phyloP scores from a whole-genome alignment of 1,140 invertebrate genomes.

The Drosophila leontia region DNA sequence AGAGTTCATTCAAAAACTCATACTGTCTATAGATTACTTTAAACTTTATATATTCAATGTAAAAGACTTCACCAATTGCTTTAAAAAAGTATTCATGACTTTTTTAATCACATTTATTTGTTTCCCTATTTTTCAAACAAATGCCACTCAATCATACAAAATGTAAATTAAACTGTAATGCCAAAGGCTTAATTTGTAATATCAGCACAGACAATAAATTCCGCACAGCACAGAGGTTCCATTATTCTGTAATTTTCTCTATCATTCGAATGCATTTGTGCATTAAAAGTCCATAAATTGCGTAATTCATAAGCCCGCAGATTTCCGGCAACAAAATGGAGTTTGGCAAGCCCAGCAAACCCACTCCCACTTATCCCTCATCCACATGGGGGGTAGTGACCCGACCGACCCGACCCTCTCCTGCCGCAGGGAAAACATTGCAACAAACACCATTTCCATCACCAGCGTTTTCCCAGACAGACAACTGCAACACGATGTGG shows the following conservation, averaged over 20 bases:
- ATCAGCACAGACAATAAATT: background rate
- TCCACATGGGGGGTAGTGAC: conserved; percentile 16
- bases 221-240: background rate
- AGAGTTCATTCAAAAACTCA: no score
- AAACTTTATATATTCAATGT: no score
- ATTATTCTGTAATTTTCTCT: conserved; percentile 5
- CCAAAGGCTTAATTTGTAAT: conserved; percentile 11
- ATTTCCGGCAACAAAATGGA: conserved; percentile 41
- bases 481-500: conserved; percentile 31
- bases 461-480: conserved; percentile 3
- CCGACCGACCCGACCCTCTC: conserved; percentile 8
- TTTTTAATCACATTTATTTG: background rate
- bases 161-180: background rate
- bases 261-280: conserved; percentile 3
- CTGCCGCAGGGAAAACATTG: conserved; percentile 31
- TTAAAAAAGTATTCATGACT: background rate
- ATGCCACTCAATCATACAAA: background rate
- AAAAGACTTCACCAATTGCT: background rate
- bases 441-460: conserved; percentile 16
- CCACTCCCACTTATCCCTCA: conserved; percentile 36
- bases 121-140: background rate
- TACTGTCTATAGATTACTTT: no score
- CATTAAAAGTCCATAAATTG: conserved; percentile 23
- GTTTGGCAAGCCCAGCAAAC: conserved; percentile 10
- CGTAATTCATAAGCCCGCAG: conserved; percentile 13